These are phyloP conservation scores for Tigriopus japonicus DNA, from an alignment of 1,140 invertebrate genomes.

Conservation along the genomic window DNA sequence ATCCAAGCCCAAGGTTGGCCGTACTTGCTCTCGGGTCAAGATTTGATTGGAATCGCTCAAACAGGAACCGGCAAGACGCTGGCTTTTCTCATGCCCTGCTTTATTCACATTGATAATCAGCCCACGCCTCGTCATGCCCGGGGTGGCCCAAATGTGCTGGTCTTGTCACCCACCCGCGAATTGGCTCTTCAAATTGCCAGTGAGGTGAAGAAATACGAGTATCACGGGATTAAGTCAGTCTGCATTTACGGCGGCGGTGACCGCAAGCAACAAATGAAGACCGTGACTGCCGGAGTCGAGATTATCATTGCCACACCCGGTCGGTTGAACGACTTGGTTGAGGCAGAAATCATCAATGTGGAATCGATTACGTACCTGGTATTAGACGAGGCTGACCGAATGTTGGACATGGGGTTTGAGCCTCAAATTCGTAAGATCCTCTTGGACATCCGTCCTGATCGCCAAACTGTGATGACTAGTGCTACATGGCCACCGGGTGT, in stretches of 20 bases:
- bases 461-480: constrained; percentile 70
- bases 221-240: constrained; percentile 31
- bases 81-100: constrained; percentile 70
- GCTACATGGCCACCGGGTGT: constrained; percentile 77
- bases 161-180: constrained; percentile 76
- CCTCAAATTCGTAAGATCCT: constrained; percentile 59
- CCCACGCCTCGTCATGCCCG: constrained; percentile 40
- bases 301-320: constrained; percentile 77
- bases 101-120: constrained; percentile 72
- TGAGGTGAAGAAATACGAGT: constrained; percentile 33
- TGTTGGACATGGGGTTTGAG: constrained; percentile 39
- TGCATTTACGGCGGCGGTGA: constrained; percentile 70
- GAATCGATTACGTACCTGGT: constrained; percentile 62
- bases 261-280: constrained; percentile 48
- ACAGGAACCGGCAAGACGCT: constrained; percentile 58
- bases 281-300: constrained; percentile 49
- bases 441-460: constrained; percentile 49
- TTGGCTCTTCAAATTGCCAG: constrained; percentile 73
- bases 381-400: constrained; percentile 53
- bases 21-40: constrained; percentile 55
- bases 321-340: constrained; percentile 57
- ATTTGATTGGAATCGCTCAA: constrained; percentile 83
- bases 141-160: constrained; percentile 57
- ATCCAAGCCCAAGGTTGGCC: constrained; percentile 85
- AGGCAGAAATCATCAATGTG: constrained; percentile 41